Base-by-base conservation (phyloP, 2,888 invertebrate species). In the Sinentomon sp. region DNA sequence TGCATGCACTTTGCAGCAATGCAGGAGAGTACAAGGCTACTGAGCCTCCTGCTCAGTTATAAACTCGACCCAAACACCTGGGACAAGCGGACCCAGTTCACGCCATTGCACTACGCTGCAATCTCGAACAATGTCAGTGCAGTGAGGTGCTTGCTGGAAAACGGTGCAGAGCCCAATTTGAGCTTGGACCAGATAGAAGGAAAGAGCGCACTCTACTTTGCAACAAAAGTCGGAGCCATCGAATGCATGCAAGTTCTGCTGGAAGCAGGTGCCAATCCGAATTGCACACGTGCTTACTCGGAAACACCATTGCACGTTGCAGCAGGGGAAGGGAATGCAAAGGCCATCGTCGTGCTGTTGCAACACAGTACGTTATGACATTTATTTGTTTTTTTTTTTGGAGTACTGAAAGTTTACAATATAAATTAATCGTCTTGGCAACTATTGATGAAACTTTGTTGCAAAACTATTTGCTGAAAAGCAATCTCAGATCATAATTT, bases 291-390 rank as follows among this genome's bases (percentile, higher is more conserved):
- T 5, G 26, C 26, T 5, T 9, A 32, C 14, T 21, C 5, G 4
- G 77, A 78, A 54, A 75, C 78, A 1, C 77, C 78, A 1, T 53
- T 80, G 17, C 78, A 78, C 46, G 71, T 76, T 18, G 78, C 78
- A 6, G 25, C 25, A 5, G 24, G 16, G 7, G 17, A 18, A 17
- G 32, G 32, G 13, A 25, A 32, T 17, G 10, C 9, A n/a, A n/a
- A n/a, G n/a, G n/a, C n/a, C n/a, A n/a, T n/a, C n/a, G n/a, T n/a
- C n/a, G n/a, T n/a, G n/a, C n/a, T n/a, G n/a, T n/a, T n/a, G n/a
- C n/a, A n/a, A n/a, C n/a, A n/a, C n/a, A n/a, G n/a, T n/a, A n/a
- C n/a, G n/a, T n/a, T n/a, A n/a, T n/a, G n/a, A n/a, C n/a, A n/a
- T n/a, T n/a, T n/a, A n/a, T n/a, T n/a, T n/a, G n/a, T n/a, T n/a